Percentiles rank a stretch among this genome's conserved stretches.
Conservation (phyloP, 2,797 vertebrate species). For the Tenualosa ilisha region DNA sequence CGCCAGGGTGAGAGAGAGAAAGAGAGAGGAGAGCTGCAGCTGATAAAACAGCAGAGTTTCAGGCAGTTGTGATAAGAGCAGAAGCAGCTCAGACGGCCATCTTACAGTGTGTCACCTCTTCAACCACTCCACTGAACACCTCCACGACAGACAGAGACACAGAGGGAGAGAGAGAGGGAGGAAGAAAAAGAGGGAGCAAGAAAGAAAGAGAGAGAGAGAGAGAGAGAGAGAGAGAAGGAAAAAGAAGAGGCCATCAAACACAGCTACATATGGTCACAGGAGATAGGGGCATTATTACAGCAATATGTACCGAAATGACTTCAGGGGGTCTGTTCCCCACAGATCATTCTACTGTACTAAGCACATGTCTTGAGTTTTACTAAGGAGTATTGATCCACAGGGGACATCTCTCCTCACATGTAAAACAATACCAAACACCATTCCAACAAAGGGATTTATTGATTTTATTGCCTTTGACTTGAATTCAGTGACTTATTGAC, state of each 20-base stretch:
- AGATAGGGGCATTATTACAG: background rate
- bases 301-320: background rate
- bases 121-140: background rate
- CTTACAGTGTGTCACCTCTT: background rate
- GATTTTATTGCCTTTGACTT: conserved; percentile 18
- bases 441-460: conserved; percentile 20
- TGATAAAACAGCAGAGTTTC: background rate
- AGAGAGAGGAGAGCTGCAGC: background rate
- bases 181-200: conserved; percentile 15
- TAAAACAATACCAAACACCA: conserved; percentile 3
- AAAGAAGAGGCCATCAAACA: background rate
- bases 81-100: background rate
- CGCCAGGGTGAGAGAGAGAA: background rate
- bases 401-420: background rate
- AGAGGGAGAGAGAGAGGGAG: background rate
- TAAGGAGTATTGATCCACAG: background rate
- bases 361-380: background rate
- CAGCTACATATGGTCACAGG: background rate
- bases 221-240: conserved; percentile 17
- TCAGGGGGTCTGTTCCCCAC: background rate
- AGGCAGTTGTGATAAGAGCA: conserved; percentile 1
- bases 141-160: too few relatives aligned
- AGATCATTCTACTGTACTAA: background rate
- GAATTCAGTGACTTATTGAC: background rate
- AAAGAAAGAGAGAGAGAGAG: background rate